Percentiles rank a stretch among this genome's conserved stretches.
Evolutionary conservation across 2,888 invertebrate genomes (phyloP).

Genomic region (Thysanoteuthis rhombus): DNA sequence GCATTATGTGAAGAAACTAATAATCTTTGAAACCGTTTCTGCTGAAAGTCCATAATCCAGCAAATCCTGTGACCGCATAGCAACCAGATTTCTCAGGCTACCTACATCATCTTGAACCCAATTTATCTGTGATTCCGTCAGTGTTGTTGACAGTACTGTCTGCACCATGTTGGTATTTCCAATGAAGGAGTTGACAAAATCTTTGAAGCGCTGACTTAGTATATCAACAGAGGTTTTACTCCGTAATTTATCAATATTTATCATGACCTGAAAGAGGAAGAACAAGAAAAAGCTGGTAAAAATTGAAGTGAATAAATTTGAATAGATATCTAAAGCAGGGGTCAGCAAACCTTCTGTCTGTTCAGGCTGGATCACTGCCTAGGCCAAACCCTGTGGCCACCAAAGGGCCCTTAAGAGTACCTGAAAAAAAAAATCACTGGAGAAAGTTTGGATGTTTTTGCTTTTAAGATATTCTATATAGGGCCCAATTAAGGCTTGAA

Average conservation of each 20-base stretch:
- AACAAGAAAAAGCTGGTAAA: neutral
- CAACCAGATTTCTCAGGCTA: conserved; percentile 14
- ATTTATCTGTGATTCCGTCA: neutral
- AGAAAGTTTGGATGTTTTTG: too few species aligned
- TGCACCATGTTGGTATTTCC: neutral
- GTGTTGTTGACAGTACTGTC: neutral
- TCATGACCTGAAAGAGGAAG: neutral
- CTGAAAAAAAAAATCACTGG: too few species aligned
- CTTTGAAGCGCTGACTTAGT: neutral
- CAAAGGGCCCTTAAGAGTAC: too few species aligned
- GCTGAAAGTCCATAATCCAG: conserved; percentile 14
- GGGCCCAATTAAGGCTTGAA: too few species aligned
- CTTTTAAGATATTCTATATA: too few species aligned
- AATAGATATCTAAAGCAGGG: too few species aligned
- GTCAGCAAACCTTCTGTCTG: too few species aligned
- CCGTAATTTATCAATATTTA: neutral
- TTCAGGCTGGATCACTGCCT: too few species aligned
- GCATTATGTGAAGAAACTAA: neutral
- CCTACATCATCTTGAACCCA: neutral
- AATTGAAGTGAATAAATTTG: neutral
- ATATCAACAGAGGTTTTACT: neutral
- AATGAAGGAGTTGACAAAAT: neutral
- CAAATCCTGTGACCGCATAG: neutral
- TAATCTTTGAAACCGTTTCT: neutral
- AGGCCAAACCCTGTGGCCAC: too few species aligned